Evolutionary conservation across 2,888 invertebrate genomes (phyloP), one percentile per base, ranked within the genome.

Genomic region (Bruchidius siliquastri): DNA sequence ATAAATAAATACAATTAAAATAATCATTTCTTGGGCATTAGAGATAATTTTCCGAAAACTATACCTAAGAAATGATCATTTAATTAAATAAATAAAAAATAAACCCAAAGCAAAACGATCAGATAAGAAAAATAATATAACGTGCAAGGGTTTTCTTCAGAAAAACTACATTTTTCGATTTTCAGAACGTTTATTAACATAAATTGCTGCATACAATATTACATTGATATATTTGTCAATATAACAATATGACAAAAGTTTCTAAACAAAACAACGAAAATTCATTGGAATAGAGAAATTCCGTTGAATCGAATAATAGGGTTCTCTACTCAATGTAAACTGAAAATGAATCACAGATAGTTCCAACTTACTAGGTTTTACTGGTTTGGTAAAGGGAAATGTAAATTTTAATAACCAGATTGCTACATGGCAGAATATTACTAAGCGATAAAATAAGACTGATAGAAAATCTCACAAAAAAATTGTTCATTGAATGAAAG

Each of bases 81-180:
- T 49, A 49, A 8, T 75, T 76, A 80, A 76, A 76, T 67, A 77
- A 78, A 70, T 76, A 73, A 69, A 78, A 77, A 67, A 79, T 76
- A 79, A 80, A 81, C 84, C 84, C 83, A 84, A 84, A 84, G 84
- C 83, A 84, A 84, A 84, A 85, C 83, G 84, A 84, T 82, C 78
- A 79, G 81, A 80, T 83, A 81, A 79, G 76, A 77, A 76, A 79
- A 80, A 76, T 79, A 80, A 76, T 80, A 74, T 78, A 79, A 82
- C 80, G 80, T 80, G 83, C 82, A 82, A 83, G 82, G 83, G 80
- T 81, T 80, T 77, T 80, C 73, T 74, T 21, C 72, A 80, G 21
- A 83, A 81, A 77, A 84, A 83, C 83, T 81, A 78, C 75, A 81
- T 75, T 77, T 73, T 75, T 76, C 72, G 74, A 75, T 80, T 76